Percentiles rank a stretch among this genome's conserved stretches.
phyloP scores from a whole-genome alignment of 1,140 invertebrate species.

The Ceratoteleas bidentatus region DNA sequence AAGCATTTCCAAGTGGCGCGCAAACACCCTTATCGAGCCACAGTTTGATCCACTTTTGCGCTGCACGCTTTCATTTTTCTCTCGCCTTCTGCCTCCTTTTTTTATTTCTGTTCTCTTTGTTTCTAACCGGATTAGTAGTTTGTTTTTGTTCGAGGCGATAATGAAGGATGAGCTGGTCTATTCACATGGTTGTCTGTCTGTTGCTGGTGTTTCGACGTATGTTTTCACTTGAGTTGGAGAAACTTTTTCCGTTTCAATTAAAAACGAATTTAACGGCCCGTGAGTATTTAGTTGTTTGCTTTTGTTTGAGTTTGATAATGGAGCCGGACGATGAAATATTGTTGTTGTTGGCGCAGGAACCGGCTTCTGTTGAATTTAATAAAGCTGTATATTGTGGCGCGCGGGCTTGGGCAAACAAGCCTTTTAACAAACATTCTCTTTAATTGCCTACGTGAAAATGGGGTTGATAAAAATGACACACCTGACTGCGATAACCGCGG shows the following conservation, averaged over 20 bases:
- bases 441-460: constrained; percentile 53
- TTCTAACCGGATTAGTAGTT: background rate
- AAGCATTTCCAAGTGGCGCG: constrained; percentile 74
- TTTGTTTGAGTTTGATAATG: constrained; percentile 16
- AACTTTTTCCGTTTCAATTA: too few species aligned
- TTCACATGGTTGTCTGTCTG: too few species aligned
- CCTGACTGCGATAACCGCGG: constrained; percentile 55
- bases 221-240: too few species aligned
- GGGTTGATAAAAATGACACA: constrained; percentile 59
- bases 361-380: constrained; percentile 34
- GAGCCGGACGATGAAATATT: constrained; percentile 16
- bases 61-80: too few species aligned
- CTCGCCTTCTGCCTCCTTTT: constrained; percentile 2
- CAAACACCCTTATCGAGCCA: constrained; percentile 69
- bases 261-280: too few species aligned
- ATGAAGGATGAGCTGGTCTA: too few species aligned
- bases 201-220: too few species aligned
- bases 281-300: too few species aligned
- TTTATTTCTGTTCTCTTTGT: constrained; percentile 8
- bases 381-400: constrained; percentile 10
- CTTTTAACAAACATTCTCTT: constrained; percentile 51
- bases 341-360: constrained; percentile 16
- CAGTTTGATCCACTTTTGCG: constrained; percentile 40
- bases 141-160: too few species aligned
- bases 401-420: constrained; percentile 29